Base-by-base conservation (phyloP, 2,888 invertebrate genomes). In the Epistrophe eligans region DNA sequence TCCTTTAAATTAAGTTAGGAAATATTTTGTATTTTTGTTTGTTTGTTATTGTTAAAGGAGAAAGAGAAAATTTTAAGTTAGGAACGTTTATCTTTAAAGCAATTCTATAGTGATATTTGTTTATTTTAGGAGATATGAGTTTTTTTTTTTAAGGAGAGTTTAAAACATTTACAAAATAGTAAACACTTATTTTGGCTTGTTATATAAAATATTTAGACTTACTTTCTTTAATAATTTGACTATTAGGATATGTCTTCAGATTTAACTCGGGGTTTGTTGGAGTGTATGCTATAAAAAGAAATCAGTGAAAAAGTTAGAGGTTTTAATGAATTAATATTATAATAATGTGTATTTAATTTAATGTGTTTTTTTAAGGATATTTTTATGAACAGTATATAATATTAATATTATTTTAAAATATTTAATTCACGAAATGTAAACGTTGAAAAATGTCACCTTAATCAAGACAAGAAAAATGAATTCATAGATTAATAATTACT, bases 211-310 rank as follows among this genome's bases (percentile, higher is more conserved):
- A 1, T 13, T 0, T 35, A 24, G 24, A 95, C 97, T 96, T 93
- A 98, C 98, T 96, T 95, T 97, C 96, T 95, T 97, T 96, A 88
- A 97, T 96, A 60, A 95, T 95, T 92, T 98, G 97, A 40, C 95
- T 94, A 38, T 93, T 93, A 0, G 98, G 98, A 91, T 97, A 97
- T 0, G 97, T 97, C 92, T 94, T 96, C 89, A 98, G 93, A 73
- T 95, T 94, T 88, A 97, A 92, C 32, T 94, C 94, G 24, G 90
- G 90, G 52, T 88, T 89, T n/a, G 90, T 83, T 62, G 85, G 89
- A 9, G 81, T 4, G n/a, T 77, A 67, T 48, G 85, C 79, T 87
- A 58, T 24, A 77, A 43, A 48, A 10, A 38, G 9, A 38, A 43
- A 17, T 17, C 9, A 17, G 8, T 9, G 17, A 48, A 48, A 48